Evolutionary conservation across 2,797 vertebrate species (phyloP).

Genomic region (Tamandua tetradactyla): DNA sequence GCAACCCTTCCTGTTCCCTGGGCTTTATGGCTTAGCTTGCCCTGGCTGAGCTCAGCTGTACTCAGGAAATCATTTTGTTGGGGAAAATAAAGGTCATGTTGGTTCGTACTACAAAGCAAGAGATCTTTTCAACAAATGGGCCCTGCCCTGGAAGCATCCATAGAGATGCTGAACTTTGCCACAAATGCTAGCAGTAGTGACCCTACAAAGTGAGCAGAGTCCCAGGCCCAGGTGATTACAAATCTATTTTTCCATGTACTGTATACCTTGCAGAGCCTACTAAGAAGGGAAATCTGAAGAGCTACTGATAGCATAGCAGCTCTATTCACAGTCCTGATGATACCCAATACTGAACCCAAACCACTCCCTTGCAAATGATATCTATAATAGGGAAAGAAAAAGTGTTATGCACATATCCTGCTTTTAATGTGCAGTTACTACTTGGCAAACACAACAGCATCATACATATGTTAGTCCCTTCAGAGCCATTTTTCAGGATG

Average conservation of each 20-base stretch:
- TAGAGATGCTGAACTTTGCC: neutral
- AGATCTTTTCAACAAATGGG: constrained; percentile 29
- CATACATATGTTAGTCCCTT: neutral
- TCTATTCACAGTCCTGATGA: neutral
- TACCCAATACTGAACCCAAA: neutral
- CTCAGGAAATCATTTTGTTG: constrained; percentile 36
- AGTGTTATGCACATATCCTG: neutral
- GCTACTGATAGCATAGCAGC: neutral
- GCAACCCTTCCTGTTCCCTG: neutral
- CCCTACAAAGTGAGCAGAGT: neutral
- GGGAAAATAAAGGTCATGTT: constrained; percentile 16
- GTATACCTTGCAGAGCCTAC: neutral
- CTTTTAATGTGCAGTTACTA: neutral
- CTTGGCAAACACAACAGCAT: constrained; percentile 17
- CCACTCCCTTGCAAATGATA: neutral
- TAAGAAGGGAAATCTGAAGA: neutral
- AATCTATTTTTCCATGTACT: neutral
- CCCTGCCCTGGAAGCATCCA: neutral
- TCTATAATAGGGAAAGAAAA: neutral
- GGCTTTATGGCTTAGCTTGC: neutral
- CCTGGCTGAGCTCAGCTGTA: neutral
- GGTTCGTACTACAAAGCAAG: constrained; percentile 29
- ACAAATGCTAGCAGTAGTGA: neutral
- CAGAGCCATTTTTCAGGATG: neutral
- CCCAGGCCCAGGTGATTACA: neutral